phyloP scores from a whole-genome alignment of 2,888 invertebrate genomes.

The Melieria picta region DNA sequence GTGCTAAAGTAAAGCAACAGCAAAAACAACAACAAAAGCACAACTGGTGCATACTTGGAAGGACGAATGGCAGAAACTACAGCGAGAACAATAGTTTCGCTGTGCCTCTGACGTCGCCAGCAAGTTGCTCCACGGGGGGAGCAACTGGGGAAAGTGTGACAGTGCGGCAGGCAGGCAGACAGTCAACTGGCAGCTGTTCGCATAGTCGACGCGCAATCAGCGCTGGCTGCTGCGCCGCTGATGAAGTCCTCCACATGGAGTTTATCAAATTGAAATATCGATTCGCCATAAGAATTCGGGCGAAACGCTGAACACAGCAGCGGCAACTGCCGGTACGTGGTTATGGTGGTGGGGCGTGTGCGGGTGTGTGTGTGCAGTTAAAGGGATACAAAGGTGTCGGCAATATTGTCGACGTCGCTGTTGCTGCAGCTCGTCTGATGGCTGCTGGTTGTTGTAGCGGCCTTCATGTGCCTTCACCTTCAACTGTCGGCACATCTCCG shows the following conservation, averaged over 20 bases:
- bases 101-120: not conserved
- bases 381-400: too few relatives aligned
- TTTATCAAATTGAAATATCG: constrained; percentile 30
- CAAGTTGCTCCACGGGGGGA: too few relatives aligned
- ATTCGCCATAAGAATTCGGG: not conserved
- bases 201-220: not conserved
- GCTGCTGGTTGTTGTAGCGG: too few relatives aligned
- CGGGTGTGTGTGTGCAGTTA: too few relatives aligned
- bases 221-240: not conserved
- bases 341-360: not conserved
- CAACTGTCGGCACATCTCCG: too few relatives aligned
- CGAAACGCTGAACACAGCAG: not conserved
- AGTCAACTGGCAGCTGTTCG: not conserved
- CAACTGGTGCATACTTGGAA: not conserved
- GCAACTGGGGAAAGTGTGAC: too few relatives aligned
- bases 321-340: not conserved
- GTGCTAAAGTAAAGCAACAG: not conserved
- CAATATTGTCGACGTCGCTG: too few relatives aligned
- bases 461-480: too few relatives aligned
- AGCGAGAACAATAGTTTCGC: constrained; percentile 17
- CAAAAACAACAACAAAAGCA: not conserved
- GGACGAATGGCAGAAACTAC: not conserved
- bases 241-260: constrained; percentile 4
- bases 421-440: too few relatives aligned
- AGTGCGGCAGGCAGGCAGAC: not conserved